Conservation (phyloP, 2,797 vertebrate species). For the Podarcis siculus region DNA sequence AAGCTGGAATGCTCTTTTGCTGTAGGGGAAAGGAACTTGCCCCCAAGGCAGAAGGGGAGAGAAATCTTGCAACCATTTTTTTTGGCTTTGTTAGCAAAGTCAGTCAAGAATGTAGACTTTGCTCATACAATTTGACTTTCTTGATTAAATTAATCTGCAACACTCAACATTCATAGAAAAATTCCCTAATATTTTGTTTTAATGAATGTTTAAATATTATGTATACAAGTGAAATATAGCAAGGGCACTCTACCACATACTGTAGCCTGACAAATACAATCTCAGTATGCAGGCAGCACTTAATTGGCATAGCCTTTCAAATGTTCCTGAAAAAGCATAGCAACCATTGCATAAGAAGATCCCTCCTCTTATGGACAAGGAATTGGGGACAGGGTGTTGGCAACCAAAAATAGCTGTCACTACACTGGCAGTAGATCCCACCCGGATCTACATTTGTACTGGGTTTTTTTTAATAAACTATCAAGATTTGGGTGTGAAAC, state of each 20-base stretch:
- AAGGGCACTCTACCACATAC: background rate
- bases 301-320: background rate
- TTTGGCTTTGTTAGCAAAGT: background rate
- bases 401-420: background rate
- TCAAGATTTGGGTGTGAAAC: background rate
- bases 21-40: background rate
- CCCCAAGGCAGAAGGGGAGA: background rate
- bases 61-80: background rate
- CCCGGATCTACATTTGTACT: background rate
- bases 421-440: background rate
- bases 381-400: background rate
- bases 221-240: background rate
- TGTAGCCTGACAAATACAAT: background rate
- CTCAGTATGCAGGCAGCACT: background rate
- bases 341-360: background rate
- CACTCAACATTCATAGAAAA: background rate
- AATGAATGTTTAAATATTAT: background rate
- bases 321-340: background rate
- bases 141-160: background rate
- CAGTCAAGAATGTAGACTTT: background rate
- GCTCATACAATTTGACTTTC: background rate
- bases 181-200: background rate
- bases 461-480: background rate
- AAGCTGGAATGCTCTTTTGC: background rate
- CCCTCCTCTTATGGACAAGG: background rate